Evolutionary conservation across 1,140 invertebrate species (phyloP).

Genomic region (Idris sp.): DNA sequence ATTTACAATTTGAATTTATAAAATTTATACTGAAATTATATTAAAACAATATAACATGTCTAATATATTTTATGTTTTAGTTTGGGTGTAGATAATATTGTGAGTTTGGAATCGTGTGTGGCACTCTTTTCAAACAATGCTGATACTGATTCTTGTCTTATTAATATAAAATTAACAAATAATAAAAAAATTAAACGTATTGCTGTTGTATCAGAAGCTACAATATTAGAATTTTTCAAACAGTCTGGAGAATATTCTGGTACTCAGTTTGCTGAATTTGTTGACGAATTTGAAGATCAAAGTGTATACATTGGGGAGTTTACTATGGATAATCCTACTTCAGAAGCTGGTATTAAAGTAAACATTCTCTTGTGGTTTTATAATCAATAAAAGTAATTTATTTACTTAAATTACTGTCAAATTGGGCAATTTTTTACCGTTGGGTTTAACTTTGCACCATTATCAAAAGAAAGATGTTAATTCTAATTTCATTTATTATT

Average conservation of each 20-base stretch:
- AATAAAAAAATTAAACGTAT: slow-evolving; percentile 70
- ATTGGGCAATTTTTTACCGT: no score
- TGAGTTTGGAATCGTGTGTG: slow-evolving; percentile 69
- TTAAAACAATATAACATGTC: neutral
- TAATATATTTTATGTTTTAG: slow-evolving; percentile 41
- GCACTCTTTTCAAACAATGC: slow-evolving; percentile 58
- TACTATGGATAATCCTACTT: slow-evolving; percentile 67
- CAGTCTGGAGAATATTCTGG: slow-evolving; percentile 75
- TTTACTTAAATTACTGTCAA: no score
- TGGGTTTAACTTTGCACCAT: no score
- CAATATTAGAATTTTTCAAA: slow-evolving; percentile 76
- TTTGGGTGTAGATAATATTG: slow-evolving; percentile 68
- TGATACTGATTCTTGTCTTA: slow-evolving; percentile 65
- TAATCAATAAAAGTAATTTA: no score
- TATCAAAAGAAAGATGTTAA: no score
- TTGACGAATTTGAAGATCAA: slow-evolving; percentile 74
- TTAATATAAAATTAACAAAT: slow-evolving; percentile 71
- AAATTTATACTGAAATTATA: no score
- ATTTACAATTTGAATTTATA: no score
- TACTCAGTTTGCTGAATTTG: slow-evolving; percentile 72
- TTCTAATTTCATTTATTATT: no score
- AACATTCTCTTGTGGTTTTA: no score
- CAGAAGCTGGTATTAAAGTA: slow-evolving; percentile 76
- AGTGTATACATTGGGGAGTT: slow-evolving; percentile 70
- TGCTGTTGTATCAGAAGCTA: slow-evolving; percentile 73